A percentile compares a stretch with the other conserved stretches of the same genome.
These are phyloP conservation scores for Heliothis peltigera DNA, from an alignment of 2,888 invertebrate species.

Conservation along the genomic window DNA sequence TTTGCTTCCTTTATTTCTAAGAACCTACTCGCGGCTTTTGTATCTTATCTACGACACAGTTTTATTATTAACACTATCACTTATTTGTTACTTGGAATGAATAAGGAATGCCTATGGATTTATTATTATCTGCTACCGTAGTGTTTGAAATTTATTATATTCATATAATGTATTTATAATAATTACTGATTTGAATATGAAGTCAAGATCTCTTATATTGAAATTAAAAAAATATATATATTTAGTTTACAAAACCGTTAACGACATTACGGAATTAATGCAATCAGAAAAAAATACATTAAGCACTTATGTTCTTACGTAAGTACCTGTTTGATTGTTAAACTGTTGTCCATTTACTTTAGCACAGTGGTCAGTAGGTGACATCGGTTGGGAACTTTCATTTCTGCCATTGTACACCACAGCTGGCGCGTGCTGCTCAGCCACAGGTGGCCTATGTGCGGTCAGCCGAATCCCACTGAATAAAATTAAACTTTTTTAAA, in stretches of 20 bases:
- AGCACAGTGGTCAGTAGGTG: slow-evolving; percentile 17
- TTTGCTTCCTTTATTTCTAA: slow-evolving; percentile 27
- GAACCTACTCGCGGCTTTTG: neutral
- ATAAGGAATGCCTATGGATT: neutral
- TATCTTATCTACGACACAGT: slow-evolving; percentile 38
- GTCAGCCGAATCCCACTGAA: slow-evolving; percentile 2
- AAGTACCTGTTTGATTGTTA: slow-evolving; percentile 25
- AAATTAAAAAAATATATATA: neutral
- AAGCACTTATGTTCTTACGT: slow-evolving; percentile 11
- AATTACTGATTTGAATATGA: too few species aligned
- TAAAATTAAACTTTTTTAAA: too few species aligned
- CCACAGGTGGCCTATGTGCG: slow-evolving; percentile 11
- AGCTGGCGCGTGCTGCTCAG: slow-evolving; percentile 10
- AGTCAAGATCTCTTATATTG: too few species aligned
- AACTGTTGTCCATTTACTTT: slow-evolving; percentile 14
- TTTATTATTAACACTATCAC: slow-evolving; percentile 22
- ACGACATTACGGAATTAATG: slow-evolving; percentile 2
- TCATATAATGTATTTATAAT: too few species aligned
- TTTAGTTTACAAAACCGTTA: slow-evolving; percentile 10
- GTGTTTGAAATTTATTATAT: neutral
- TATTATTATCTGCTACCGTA: neutral
- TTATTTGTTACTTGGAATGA: slow-evolving; percentile 17
- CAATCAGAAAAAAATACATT: slow-evolving; percentile 23
- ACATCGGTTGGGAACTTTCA: slow-evolving; percentile 37
- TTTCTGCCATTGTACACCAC: slow-evolving; percentile 31